These are phyloP conservation scores for Drosophila sp. DNA, from an alignment of 1,140 invertebrate species.

Conservation along the genomic window DNA sequence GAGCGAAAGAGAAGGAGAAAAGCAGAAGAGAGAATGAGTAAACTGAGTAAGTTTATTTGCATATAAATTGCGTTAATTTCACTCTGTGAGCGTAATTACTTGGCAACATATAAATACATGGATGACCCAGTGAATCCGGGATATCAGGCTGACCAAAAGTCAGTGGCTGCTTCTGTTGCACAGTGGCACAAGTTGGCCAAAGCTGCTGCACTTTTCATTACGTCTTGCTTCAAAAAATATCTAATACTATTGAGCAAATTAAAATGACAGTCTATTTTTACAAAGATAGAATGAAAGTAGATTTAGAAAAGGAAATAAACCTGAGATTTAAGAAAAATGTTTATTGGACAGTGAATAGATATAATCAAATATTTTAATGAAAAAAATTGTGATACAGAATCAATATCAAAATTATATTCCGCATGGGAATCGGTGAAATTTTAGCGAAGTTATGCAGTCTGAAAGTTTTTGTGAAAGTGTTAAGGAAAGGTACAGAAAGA, in stretches of 20 bases:
- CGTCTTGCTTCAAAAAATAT: too few species aligned
- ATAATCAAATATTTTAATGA: too few species aligned
- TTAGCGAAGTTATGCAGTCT: not conserved
- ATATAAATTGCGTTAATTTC: slow-evolving; percentile 64
- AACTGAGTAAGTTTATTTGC: slow-evolving; percentile 47
- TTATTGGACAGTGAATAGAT: too few species aligned
- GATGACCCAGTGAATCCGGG: slow-evolving; percentile 11
- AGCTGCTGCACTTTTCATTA: not conserved
- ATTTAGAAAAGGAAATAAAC: too few species aligned
- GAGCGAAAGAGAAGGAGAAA: not conserved
- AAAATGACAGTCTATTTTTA: too few species aligned
- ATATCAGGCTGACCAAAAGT: not conserved
- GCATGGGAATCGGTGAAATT: not conserved
- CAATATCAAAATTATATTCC: not conserved
- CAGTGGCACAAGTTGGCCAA: not conserved
- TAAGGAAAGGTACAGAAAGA: too few species aligned
- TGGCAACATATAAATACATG: slow-evolving; percentile 51
- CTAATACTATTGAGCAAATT: too few species aligned
- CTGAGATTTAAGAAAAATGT: too few species aligned
- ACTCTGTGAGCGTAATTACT: slow-evolving; percentile 54
- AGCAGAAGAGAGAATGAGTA: not conserved
- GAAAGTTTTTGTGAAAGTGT: too few species aligned
- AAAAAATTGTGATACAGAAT: too few species aligned
- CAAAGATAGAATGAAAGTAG: too few species aligned
- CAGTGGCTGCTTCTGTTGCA: not conserved